phyloP scores from a whole-genome alignment of 2,797 vertebrate genomes.

The Microchirus variegatus region DNA sequence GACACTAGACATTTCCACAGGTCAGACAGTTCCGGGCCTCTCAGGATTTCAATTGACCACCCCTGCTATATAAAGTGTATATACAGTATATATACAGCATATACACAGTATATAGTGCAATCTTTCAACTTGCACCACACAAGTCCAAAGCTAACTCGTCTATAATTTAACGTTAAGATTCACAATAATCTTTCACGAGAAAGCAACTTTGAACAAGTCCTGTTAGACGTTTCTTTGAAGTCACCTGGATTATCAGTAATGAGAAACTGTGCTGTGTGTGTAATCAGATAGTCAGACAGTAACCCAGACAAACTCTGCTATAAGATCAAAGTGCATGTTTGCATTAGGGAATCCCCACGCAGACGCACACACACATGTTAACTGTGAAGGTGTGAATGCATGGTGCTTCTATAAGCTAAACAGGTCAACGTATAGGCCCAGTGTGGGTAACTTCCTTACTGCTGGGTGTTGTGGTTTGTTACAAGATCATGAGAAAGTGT shows the following conservation, averaged over 20 bases:
- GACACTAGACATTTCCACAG: too few species aligned
- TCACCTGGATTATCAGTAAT: constrained; percentile 34
- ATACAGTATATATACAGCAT: too few species aligned
- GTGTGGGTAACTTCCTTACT: constrained; percentile 40
- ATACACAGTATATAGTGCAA: neutral
- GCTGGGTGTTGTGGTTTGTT: constrained; percentile 56
- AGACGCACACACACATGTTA: constrained; percentile 13
- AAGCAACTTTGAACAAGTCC: constrained; percentile 1
- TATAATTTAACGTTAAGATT: neutral
- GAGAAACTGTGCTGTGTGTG: constrained; percentile 45
- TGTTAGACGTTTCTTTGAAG: constrained; percentile 45
- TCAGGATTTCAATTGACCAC: too few species aligned
- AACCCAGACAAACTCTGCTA: constrained; percentile 35
- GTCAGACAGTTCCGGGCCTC: too few species aligned
- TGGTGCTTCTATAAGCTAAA: constrained; percentile 34
- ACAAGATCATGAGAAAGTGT: constrained; percentile 35
- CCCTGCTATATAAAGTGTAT: too few species aligned
- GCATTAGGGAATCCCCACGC: constrained; percentile 49
- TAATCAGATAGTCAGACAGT: constrained; percentile 36
- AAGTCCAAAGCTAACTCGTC: neutral
- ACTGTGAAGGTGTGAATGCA: constrained; percentile 16
- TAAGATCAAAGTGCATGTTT: constrained; percentile 45
- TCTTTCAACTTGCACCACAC: neutral
- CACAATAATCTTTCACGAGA: neutral
- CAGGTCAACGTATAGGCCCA: constrained; percentile 45